These are phyloP conservation scores for Euwallacea fornicatus DNA, from an alignment of 1,140 invertebrate species.

Conservation along the genomic window DNA sequence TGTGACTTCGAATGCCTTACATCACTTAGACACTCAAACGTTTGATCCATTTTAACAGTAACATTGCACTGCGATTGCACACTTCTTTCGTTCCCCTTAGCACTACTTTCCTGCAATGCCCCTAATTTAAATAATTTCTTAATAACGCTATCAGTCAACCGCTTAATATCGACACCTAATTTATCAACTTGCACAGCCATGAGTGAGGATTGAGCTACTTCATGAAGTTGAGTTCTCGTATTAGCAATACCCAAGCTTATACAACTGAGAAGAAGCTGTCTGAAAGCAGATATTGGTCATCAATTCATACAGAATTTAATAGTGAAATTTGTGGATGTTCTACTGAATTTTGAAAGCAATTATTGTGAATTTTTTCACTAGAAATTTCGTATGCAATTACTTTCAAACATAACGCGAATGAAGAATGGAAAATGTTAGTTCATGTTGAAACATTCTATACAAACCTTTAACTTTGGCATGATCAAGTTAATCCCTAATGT, in stretches of 20 bases:
- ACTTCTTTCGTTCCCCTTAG: slow-evolving; percentile 17
- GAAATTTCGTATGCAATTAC: too few species aligned
- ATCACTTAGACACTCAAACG: neutral
- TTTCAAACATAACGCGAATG: too few species aligned
- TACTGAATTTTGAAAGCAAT: too few species aligned
- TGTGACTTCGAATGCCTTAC: neutral
- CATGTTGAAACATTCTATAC: too few species aligned
- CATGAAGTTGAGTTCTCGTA: slow-evolving; percentile 58
- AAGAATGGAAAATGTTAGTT: too few species aligned
- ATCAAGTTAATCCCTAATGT: too few species aligned
- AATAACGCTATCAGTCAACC: slow-evolving; percentile 62
- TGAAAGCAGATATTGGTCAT: slow-evolving; percentile 33
- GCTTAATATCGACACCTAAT: slow-evolving; percentile 60
- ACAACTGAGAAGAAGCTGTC: slow-evolving; percentile 68
- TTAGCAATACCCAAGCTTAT: slow-evolving; percentile 65
- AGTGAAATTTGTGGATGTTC: too few species aligned
- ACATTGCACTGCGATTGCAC: slow-evolving; percentile 34
- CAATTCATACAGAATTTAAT: too few species aligned
- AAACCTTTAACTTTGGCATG: too few species aligned
- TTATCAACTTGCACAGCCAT: slow-evolving; percentile 63
- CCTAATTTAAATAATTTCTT: slow-evolving; percentile 61
- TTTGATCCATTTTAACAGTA: slow-evolving; percentile 41
- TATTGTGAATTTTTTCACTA: too few species aligned
- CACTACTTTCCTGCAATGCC: slow-evolving; percentile 54
- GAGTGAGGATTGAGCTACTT: slow-evolving; percentile 62